These are phyloP conservation scores for Cladopsammia gracilis DNA, from an alignment of 64 coral and sea anemone species.

Conservation along the genomic window DNA sequence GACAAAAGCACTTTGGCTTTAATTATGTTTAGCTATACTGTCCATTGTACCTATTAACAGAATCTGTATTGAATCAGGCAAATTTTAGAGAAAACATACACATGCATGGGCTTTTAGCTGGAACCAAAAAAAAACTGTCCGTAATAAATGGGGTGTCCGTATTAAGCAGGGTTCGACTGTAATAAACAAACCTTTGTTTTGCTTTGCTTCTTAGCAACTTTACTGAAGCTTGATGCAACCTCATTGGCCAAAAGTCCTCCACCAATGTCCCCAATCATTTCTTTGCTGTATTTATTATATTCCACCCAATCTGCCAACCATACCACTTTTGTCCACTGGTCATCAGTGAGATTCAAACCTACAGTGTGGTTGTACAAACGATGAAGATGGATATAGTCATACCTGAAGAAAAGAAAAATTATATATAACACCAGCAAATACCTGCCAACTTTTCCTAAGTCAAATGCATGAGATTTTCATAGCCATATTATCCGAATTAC, in stretches of 20 bases:
- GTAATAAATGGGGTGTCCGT: no score
- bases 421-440: no score
- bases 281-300: constrained; percentile 83
- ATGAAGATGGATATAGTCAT: constrained; percentile 88
- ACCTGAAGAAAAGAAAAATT: constrained; percentile 29
- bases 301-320: constrained; percentile 83
- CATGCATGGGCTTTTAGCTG: no score
- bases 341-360: constrained; percentile 63
- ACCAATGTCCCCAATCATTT: constrained; percentile 68
- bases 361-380: constrained; percentile 66
- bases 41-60: no score
- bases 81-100: no score
- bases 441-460: no score
- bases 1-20: no score
- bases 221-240: constrained; percentile 57
- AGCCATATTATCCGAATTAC: no score
- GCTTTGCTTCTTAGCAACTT: constrained; percentile 10
- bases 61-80: no score
- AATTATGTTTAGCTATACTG: no score
- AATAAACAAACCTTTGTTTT: constrained; percentile 5
- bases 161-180: no score
- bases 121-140: not conserved
- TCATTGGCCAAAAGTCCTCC: constrained; percentile 78
- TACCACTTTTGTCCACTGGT: constrained; percentile 56
- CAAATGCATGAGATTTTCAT: no score